A percentile compares a stretch with the other conserved stretches of the same genome.
Conservation (phyloP, 2,888 invertebrate genomes). For the Clepsis dumicolana region DNA sequence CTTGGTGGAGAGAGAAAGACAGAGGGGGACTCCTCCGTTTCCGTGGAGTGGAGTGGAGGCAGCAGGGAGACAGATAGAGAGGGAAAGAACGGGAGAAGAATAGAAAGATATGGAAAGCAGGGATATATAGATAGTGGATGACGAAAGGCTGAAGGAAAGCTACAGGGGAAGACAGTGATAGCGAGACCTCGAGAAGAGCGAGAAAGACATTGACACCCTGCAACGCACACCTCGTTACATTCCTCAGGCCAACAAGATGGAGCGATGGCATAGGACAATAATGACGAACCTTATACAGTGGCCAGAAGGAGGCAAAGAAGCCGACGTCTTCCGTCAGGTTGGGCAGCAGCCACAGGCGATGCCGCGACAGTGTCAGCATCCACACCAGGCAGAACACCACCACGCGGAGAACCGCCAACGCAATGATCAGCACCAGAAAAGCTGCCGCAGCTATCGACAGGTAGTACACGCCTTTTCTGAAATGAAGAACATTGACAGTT, state of each 20-base stretch:
- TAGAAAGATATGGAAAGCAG: no score
- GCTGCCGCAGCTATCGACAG: constrained; percentile 97
- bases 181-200: no score
- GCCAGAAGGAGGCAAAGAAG: constrained; percentile 99
- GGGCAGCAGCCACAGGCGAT: constrained; percentile 99
- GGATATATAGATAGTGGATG: no score
- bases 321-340: constrained; percentile 99
- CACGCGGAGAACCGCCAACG: constrained; percentile 94
- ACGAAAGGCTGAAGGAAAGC: no score
- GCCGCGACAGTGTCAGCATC: constrained; percentile 94
- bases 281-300: constrained; percentile 95
- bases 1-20: no score
- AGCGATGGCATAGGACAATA: no score
- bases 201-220: no score
- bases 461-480: constrained; percentile 97
- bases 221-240: background rate
- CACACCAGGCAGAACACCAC: constrained; percentile 97
- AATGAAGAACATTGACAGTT: constrained; percentile 47
- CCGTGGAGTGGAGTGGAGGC: no score
- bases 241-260: background rate
- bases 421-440: constrained; percentile 97
- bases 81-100: no score
- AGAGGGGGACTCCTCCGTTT: no score
- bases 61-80: no score
- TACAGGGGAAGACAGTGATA: no score